Percentiles rank a stretch among this genome's conserved stretches.
These are phyloP conservation scores for Nixonia krombeini DNA, from an alignment of 1,140 invertebrate species.

Conservation along the genomic window DNA sequence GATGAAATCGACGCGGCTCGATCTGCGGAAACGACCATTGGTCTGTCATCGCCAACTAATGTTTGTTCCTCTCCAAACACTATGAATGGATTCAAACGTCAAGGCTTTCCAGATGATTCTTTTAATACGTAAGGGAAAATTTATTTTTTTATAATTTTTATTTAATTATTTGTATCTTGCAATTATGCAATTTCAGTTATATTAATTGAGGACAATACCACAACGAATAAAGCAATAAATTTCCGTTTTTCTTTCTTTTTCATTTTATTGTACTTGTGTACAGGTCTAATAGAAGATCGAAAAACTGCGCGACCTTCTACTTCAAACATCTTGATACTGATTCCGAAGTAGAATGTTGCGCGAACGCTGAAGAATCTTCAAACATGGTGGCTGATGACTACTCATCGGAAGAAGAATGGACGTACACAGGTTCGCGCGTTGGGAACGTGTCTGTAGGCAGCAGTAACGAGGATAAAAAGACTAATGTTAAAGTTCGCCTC, in stretches of 20 bases:
- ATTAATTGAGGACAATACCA: too few relatives aligned
- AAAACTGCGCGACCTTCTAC: constrained; percentile 86
- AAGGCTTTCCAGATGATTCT: constrained; percentile 54
- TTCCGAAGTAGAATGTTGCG: constrained; percentile 74
- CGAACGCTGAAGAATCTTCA: constrained; percentile 37
- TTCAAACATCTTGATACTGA: constrained; percentile 88
- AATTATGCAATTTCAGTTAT: too few relatives aligned
- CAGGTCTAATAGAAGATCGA: constrained; percentile 81
- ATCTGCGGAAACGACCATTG: constrained; percentile 2
- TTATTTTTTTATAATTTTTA: not conserved
- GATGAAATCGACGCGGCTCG: constrained; percentile 55
- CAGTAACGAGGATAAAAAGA: constrained; percentile 44
- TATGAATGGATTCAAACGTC: constrained; percentile 41
- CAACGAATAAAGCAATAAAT: too few relatives aligned
- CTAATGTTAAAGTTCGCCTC: constrained; percentile 55
- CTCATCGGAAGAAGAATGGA: constrained; percentile 82
- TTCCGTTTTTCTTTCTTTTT: too few relatives aligned
- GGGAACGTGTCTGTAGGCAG: constrained; percentile 35
- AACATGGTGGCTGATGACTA: constrained; percentile 68
- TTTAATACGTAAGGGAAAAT: constrained; percentile 62
- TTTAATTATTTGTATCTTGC: constrained; percentile 1
- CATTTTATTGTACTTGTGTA: too few relatives aligned
- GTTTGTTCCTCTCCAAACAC: constrained; percentile 21
- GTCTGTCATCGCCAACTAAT: constrained; percentile 2
- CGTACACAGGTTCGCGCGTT: constrained; percentile 71